phyloP scores from a whole-genome alignment of 2,888 invertebrate species.

The Aproaerema taeniolella region DNA sequence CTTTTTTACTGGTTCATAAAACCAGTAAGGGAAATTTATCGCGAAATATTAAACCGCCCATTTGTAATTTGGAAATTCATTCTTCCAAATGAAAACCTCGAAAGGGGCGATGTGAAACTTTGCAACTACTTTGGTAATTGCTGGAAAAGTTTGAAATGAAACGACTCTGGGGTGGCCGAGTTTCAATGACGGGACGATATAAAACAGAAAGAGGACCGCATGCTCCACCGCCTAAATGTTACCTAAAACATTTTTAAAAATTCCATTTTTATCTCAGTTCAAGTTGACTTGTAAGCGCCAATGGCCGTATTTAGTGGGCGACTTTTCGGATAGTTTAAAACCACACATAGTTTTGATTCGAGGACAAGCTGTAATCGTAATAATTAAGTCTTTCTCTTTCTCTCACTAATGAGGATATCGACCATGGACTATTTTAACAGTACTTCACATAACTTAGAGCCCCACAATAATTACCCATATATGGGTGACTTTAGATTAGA shows the following conservation, averaged over 20 bases:
- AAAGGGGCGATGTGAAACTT: slow-evolving; percentile 52
- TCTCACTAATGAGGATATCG: too few relatives aligned
- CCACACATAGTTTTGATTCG: too few relatives aligned
- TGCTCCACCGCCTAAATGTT: not conserved
- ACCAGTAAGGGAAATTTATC: slow-evolving; percentile 2
- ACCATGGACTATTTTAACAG: too few relatives aligned
- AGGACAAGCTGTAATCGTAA: too few relatives aligned
- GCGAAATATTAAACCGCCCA: slow-evolving; percentile 29
- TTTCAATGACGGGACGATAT: slow-evolving; percentile 43
- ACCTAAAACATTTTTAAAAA: not conserved
- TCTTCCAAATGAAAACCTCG: slow-evolving; percentile 47
- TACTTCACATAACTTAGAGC: too few relatives aligned
- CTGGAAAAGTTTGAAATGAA: slow-evolving; percentile 44
- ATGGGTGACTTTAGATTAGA: too few relatives aligned
- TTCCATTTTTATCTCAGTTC: too few relatives aligned
- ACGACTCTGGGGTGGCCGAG: slow-evolving; percentile 22
- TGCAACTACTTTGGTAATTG: slow-evolving; percentile 65
- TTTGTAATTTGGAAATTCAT: slow-evolving; percentile 50
- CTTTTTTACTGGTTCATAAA: not conserved
- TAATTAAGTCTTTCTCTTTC: too few relatives aligned
- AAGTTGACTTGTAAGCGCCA: too few relatives aligned
- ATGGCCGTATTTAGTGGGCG: too few relatives aligned
- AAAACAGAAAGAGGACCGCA: not conserved
- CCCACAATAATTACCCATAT: too few relatives aligned
- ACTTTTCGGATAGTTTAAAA: too few relatives aligned